Conservation (phyloP, 2,113 vertebrate species). For the Notarius lentiginosus region DNA sequence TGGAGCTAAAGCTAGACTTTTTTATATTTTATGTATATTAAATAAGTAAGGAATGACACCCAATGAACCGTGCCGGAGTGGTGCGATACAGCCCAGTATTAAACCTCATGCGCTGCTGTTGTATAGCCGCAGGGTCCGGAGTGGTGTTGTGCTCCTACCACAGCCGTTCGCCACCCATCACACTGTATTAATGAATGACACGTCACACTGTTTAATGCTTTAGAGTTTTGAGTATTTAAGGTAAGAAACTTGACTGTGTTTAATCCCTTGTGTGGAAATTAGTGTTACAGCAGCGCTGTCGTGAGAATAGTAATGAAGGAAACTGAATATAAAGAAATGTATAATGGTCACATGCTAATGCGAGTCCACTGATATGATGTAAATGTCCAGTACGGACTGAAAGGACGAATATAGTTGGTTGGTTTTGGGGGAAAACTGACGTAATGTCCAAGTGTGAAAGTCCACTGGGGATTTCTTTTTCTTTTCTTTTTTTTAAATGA, state of each 20-base stretch:
- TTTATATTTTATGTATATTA: not conserved
- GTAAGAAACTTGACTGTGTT: not conserved
- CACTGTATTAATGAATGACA: not conserved
- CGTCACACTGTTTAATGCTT: not conserved
- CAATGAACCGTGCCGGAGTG: not conserved
- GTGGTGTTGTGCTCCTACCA: not conserved
- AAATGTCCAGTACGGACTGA: not conserved
- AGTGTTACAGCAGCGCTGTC: not conserved
- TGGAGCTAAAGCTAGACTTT: not conserved
- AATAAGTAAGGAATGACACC: not conserved
- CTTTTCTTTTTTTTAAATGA: too few relatives aligned
- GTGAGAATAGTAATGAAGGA: not conserved
- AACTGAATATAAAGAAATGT: not conserved
- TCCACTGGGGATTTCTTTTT: too few relatives aligned
- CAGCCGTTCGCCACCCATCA: not conserved
- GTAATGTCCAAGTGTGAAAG: not conserved
- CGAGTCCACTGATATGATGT: not conserved
- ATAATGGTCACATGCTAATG: not conserved
- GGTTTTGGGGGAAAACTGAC: not conserved
- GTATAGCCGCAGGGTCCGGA: not conserved
- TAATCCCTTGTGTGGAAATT: not conserved
- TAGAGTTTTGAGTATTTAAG: not conserved
- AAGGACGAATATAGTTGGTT: not conserved
- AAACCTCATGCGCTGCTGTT: not conserved
- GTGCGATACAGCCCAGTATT: not conserved